Conservation (phyloP, 2,113 vertebrate species). For the Poecilia latipinna region DNA sequence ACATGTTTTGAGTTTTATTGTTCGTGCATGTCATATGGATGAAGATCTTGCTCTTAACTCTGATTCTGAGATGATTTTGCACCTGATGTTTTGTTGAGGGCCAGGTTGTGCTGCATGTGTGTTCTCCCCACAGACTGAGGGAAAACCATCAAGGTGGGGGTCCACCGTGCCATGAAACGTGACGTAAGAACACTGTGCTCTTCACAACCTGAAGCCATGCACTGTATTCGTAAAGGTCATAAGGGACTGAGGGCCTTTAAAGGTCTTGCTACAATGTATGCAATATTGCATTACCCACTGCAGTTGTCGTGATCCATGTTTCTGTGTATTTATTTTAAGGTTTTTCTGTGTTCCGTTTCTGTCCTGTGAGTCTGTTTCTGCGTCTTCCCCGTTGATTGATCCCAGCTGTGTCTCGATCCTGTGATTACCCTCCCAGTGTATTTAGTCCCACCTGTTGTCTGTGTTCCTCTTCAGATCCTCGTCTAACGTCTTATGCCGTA, state of each 20-base stretch:
- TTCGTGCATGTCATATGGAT: no score
- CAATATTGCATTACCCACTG: background rate
- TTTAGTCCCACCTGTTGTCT: no score
- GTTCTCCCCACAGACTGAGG: constrained; percentile 29
- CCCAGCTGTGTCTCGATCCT: no score
- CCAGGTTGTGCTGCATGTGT: background rate
- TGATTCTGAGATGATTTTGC: no score
- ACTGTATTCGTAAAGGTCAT: constrained; percentile 53
- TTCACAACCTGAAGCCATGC: constrained; percentile 45
- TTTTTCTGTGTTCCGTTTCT: no score
- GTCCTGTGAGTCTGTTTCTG: no score
- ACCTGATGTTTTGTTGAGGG: constrained; percentile 10
- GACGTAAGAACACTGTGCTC: constrained; percentile 44
- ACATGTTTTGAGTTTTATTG: background rate
- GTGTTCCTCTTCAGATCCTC: no score
- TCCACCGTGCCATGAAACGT: constrained; percentile 26
- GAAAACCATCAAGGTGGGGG: constrained; percentile 17
- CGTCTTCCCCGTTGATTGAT: no score
- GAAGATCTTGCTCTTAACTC: background rate
- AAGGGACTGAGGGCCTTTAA: constrained; percentile 19
- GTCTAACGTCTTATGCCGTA: no score
- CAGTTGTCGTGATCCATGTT: no score
- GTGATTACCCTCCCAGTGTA: no score
- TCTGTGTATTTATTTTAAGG: no score
- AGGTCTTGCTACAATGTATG: constrained; percentile 7